Evolutionary conservation across 2,797 vertebrate species (phyloP).

Genomic region (Gephyroberyx darwinii): DNA sequence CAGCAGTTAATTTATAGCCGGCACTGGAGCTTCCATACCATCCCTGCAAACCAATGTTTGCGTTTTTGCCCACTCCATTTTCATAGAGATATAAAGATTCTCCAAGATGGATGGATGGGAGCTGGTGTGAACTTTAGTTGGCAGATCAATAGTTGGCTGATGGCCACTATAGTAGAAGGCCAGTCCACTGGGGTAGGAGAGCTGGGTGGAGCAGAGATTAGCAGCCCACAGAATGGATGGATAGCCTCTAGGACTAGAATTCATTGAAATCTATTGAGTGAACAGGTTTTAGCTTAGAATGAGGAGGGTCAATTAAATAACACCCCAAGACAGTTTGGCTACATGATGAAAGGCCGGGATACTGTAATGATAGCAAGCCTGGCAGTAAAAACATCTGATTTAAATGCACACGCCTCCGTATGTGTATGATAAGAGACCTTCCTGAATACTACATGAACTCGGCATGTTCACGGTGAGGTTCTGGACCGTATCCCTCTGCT

Average conservation of each 20-base stretch:
- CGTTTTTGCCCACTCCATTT: conserved; percentile 56
- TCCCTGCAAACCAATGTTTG: conserved; percentile 35
- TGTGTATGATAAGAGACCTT: too few species aligned
- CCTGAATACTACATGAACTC: background rate
- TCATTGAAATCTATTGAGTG: conserved; percentile 8
- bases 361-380: background rate
- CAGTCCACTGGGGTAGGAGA: conserved; percentile 36
- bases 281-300: too few species aligned
- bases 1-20: conserved; percentile 39
- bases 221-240: background rate
- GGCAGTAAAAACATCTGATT: background rate
- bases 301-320: too few species aligned
- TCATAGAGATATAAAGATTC: conserved; percentile 66
- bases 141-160: conserved; percentile 66
- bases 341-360: background rate
- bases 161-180: conserved; percentile 46
- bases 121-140: conserved; percentile 48
- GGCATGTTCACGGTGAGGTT: conserved; percentile 1
- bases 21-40: conserved; percentile 36
- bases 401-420: conserved; percentile 11
- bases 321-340: background rate
- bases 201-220: conserved; percentile 19
- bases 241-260: background rate
- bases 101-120: conserved; percentile 58
- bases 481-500: background rate